Percentiles rank a stretch among this genome's conserved stretches.
Conservation (phyloP, 2,888 invertebrate species). For the Xestia ashworthii region DNA sequence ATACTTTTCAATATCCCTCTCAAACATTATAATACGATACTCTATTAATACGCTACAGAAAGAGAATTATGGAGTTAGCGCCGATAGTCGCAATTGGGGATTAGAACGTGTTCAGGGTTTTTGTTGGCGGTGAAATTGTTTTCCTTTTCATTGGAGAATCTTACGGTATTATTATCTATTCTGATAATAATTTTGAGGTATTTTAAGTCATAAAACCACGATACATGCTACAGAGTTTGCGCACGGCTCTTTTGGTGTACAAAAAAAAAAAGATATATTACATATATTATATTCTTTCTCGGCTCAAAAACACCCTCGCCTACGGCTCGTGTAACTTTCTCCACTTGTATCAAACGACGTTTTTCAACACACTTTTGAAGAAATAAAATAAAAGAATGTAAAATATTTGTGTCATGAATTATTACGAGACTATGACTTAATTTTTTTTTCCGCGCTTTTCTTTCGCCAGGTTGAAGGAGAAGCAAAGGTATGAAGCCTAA, state of each 20-base stretch:
- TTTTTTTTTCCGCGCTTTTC: too few relatives aligned
- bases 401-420: too few relatives aligned
- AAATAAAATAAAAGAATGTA: too few relatives aligned
- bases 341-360: too few relatives aligned
- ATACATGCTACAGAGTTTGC: background rate
- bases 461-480: too few relatives aligned
- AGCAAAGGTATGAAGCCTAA: too few relatives aligned
- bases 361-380: too few relatives aligned
- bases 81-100: background rate
- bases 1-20: conserved; percentile 52
- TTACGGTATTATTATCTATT: background rate
- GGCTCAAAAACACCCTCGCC: too few relatives aligned
- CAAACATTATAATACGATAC: conserved; percentile 41
- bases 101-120: background rate
- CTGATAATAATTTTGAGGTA: background rate
- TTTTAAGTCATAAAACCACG: background rate
- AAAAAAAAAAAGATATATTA: too few relatives aligned
- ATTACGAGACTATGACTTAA: too few relatives aligned
- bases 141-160: background rate
- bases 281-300: too few relatives aligned
- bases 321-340: too few relatives aligned
- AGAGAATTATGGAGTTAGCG: conserved; percentile 20
- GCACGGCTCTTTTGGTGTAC: background rate
- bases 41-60: conserved; percentile 27
- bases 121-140: background rate